Conservation (phyloP, 1,140 invertebrate species). For the Agrilus planipennis region DNA sequence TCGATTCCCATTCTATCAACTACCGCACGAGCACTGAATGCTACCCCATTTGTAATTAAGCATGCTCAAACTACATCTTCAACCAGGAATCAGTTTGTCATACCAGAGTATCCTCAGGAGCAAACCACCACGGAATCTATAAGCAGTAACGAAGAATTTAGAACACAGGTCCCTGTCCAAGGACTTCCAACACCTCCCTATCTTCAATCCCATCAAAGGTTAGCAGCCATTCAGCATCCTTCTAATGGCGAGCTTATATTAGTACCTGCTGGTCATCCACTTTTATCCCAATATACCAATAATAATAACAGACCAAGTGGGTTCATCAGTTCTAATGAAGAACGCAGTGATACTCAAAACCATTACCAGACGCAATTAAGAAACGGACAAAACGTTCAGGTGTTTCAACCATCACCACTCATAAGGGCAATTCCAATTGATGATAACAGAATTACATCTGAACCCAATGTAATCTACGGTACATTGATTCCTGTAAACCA, state of each 20-base stretch:
- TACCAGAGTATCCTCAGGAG: constrained; percentile 20
- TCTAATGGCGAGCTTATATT: constrained; percentile 36
- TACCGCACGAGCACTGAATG: constrained; percentile 35
- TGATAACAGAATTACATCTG: too few relatives aligned
- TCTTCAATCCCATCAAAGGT: constrained; percentile 25
- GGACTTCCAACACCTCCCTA: constrained; percentile 26
- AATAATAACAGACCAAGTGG: too few relatives aligned
- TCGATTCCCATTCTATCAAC: constrained; percentile 30
- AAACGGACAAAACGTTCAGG: too few relatives aligned
- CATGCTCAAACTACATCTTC: constrained; percentile 21
- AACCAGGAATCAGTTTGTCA: too few relatives aligned
- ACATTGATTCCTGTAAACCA: constrained; percentile 11
- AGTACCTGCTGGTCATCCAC: constrained; percentile 34
- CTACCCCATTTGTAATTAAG: constrained; percentile 29
- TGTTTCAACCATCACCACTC: too few relatives aligned
- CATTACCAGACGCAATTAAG: too few relatives aligned
- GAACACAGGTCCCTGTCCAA: constrained; percentile 21
- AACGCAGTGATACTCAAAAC: constrained; percentile 21
- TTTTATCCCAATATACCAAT: too few relatives aligned
- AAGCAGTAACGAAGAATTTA: constrained; percentile 6
- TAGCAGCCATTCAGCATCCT: constrained; percentile 36
- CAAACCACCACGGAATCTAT: constrained; percentile 19
- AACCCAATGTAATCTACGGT: constrained; percentile 21
- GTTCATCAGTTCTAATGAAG: too few relatives aligned
- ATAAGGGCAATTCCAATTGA: too few relatives aligned